Conservation (phyloP, 2,888 invertebrate species). For the Ashinkailepas kermadecensis region DNA sequence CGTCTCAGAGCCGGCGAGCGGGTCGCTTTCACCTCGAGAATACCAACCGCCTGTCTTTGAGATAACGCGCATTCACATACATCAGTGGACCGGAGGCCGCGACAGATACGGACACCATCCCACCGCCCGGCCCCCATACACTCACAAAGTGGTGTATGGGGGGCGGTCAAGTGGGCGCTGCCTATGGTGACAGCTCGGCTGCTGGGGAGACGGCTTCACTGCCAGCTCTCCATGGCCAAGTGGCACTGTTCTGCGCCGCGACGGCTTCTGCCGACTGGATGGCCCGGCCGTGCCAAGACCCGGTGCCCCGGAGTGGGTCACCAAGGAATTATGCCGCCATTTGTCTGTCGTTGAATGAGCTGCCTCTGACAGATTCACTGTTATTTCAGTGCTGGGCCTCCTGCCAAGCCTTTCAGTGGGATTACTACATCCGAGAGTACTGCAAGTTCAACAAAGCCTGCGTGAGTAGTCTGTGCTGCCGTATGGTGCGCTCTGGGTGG, state of each 20-base stretch:
- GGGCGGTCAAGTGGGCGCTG: too few relatives aligned
- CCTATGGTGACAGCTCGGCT: neutral
- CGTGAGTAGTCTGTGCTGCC: neutral
- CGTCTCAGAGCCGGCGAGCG: too few relatives aligned
- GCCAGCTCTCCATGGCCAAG: neutral
- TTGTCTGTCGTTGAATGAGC: neutral
- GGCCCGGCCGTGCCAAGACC: neutral
- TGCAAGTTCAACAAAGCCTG: conserved; percentile 21
- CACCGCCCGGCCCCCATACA: too few relatives aligned
- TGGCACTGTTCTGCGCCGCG: neutral
- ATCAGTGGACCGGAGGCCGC: too few relatives aligned
- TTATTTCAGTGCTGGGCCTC: conserved; percentile 11
- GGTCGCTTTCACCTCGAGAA: too few relatives aligned
- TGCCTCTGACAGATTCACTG: neutral
- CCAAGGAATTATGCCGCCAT: neutral
- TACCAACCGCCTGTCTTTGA: too few relatives aligned
- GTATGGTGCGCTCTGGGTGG: too few relatives aligned
- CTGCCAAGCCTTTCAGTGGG: neutral
- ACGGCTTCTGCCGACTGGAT: neutral
- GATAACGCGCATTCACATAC: too few relatives aligned
- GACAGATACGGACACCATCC: too few relatives aligned
- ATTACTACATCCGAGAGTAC: neutral
- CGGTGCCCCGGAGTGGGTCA: neutral
- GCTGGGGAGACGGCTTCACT: neutral
- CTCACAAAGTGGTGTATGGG: too few relatives aligned